Percentiles rank a stretch among this genome's conserved stretches.
phyloP scores from a whole-genome alignment of 2,888 invertebrate genomes.

The Hypomecis atomaria region DNA sequence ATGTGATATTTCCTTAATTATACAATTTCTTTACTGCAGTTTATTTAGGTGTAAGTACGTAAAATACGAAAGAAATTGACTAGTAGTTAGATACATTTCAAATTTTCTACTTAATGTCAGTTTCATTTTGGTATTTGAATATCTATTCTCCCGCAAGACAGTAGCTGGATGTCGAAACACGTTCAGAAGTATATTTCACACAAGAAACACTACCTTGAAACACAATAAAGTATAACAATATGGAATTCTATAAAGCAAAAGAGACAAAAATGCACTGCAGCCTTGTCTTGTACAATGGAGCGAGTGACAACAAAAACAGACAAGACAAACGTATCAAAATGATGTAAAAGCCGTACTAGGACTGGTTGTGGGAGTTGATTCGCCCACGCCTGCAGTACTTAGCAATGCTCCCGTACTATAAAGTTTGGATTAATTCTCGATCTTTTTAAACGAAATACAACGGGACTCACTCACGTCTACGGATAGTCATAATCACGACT shows the following conservation, averaged over 20 bases:
- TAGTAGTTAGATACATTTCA: background rate
- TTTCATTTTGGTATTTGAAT: too few species aligned
- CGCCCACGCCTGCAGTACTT: constrained; percentile 20
- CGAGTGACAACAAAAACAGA: constrained; percentile 43
- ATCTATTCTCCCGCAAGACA: background rate
- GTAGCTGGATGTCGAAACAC: constrained; percentile 3
- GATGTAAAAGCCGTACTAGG: constrained; percentile 46
- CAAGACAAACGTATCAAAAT: constrained; percentile 42
- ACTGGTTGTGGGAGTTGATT: constrained; percentile 36
- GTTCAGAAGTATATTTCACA: background rate
- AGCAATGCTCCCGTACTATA: constrained; percentile 23
- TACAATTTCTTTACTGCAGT: too few species aligned
- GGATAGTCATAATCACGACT: too few species aligned
- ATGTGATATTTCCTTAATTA: too few species aligned
- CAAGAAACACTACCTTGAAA: constrained; percentile 33
- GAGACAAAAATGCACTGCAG: constrained; percentile 37
- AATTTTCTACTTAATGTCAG: too few species aligned
- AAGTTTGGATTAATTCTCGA: constrained; percentile 6
- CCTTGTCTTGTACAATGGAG: constrained; percentile 43
- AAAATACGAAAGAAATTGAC: too few species aligned
- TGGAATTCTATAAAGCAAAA: constrained; percentile 34
- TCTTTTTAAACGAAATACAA: too few species aligned
- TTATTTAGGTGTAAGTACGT: too few species aligned
- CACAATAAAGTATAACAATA: constrained; percentile 31
- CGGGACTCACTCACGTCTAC: too few species aligned